Conservation (phyloP, 1,140 invertebrate genomes). For the Lutraria rhynchaena region DNA sequence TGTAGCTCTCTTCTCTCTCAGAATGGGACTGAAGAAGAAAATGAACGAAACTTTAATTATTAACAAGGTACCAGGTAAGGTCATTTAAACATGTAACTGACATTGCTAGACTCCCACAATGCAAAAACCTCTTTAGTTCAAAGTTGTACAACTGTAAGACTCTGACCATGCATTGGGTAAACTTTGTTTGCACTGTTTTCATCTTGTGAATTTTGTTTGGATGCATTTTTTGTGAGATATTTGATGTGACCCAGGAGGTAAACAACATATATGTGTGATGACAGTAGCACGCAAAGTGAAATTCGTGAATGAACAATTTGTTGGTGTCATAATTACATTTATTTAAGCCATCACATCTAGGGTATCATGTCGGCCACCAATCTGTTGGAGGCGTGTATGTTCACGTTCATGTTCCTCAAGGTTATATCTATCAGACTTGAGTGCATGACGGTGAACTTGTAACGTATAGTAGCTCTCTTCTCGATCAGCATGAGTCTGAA, state of each 20-base stretch:
- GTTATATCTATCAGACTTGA: conserved; percentile 72
- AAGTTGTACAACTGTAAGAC: no score
- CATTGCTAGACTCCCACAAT: background rate
- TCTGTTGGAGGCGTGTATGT: conserved; percentile 69
- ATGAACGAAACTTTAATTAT: background rate
- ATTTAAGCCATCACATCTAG: conserved; percentile 34
- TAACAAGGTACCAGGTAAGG: no score
- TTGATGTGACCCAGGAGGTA: background rate
- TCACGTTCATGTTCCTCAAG: conserved; percentile 73
- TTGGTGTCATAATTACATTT: conserved; percentile 13
- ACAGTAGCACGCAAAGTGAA: background rate
- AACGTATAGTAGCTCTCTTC: conserved; percentile 76
- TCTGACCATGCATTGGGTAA: no score
- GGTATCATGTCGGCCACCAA: conserved; percentile 62
- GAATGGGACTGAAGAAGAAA: conserved; percentile 70
- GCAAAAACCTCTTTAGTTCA: no score
- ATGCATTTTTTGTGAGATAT: no score
- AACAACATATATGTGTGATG: background rate
- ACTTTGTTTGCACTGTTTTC: no score
- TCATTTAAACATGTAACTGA: no score
- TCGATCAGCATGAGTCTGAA: conserved; percentile 73
- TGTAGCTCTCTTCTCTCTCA: conserved; percentile 76
- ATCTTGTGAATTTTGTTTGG: no score
- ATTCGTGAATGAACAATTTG: background rate
- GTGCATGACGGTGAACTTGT: conserved; percentile 70